Percentiles rank a stretch among this genome's conserved stretches.
Evolutionary conservation across 2,888 invertebrate genomes (phyloP).

Genomic region (Abrostola tripartita): DNA sequence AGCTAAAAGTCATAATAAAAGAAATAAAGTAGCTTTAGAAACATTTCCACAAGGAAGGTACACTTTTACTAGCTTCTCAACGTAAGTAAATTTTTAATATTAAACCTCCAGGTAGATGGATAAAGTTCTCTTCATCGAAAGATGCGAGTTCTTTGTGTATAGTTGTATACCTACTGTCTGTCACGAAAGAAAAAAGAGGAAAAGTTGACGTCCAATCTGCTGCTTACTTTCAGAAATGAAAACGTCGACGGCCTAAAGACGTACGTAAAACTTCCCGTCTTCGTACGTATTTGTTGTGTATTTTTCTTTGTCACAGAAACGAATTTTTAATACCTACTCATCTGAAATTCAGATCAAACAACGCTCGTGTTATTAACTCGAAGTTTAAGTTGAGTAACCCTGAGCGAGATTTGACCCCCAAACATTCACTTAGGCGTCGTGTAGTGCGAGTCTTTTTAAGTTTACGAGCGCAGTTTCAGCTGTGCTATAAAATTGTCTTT

Average conservation of each 20-base stretch:
- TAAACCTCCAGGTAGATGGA: conserved; percentile 59
- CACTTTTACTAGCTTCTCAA: conserved; percentile 30
- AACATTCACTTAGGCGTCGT: conserved; percentile 60
- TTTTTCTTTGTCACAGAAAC: conserved; percentile 47
- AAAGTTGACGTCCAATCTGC: conserved; percentile 81
- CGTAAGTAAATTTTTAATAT: conserved; percentile 59
- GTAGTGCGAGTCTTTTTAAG: conserved; percentile 68
- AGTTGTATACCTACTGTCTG: conserved; percentile 63
- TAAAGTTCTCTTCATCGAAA: conserved; percentile 69
- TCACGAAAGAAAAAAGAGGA: conserved; percentile 71
- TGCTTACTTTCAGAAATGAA: conserved; percentile 81
- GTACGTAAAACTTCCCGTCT: conserved; percentile 66
- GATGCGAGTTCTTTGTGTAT: conserved; percentile 73
- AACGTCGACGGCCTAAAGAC: conserved; percentile 66
- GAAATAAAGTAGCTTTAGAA: conserved; percentile 25
- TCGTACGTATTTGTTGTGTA: conserved; percentile 52
- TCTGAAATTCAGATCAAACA: conserved; percentile 50
- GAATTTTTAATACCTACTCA: conserved; percentile 48
- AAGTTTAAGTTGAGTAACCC: conserved; percentile 41
- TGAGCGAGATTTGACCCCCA: conserved; percentile 50
- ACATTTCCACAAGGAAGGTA: conserved; percentile 16
- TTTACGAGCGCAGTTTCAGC: conserved; percentile 72
- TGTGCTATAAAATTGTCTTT: conserved; percentile 72
- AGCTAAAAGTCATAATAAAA: conserved; percentile 39
- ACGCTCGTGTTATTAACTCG: conserved; percentile 44